phyloP scores from a whole-genome alignment of 2,888 invertebrate genomes.

The Endotricha flammealis region DNA sequence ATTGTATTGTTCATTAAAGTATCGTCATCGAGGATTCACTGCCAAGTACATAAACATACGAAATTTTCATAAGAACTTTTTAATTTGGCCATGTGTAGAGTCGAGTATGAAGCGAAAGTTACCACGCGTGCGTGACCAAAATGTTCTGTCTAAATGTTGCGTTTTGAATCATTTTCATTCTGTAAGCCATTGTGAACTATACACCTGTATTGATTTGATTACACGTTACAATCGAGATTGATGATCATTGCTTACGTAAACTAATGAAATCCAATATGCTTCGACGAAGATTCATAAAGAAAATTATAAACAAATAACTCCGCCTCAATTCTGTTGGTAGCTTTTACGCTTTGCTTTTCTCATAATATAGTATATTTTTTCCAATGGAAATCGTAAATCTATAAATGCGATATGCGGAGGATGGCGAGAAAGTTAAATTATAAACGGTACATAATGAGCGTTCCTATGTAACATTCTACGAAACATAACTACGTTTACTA shows the following conservation, averaged over 20 bases:
- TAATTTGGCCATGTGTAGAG: constrained; percentile 39
- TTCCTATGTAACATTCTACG: background rate
- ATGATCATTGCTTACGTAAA: constrained; percentile 30
- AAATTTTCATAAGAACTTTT: constrained; percentile 2
- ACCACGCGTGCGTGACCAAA: constrained; percentile 8
- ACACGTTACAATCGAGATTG: constrained; percentile 25
- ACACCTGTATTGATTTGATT: constrained; percentile 23
- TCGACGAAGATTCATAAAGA: background rate
- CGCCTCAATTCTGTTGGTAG: no score
- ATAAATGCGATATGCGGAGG: no score
- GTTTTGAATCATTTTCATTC: constrained; percentile 27
- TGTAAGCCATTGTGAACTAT: constrained; percentile 1
- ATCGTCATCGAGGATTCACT: constrained; percentile 21
- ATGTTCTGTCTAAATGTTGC: constrained; percentile 39
- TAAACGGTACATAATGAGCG: background rate
- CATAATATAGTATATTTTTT: no score
- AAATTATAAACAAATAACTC: background rate
- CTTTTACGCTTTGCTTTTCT: no score
- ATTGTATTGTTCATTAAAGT: constrained; percentile 28
- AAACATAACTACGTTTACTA: background rate
- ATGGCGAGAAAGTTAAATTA: no score
- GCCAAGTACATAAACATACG: constrained; percentile 7
- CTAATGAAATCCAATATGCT: constrained; percentile 4
- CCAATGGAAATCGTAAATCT: no score
- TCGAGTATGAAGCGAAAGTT: constrained; percentile 58